Conservation (phyloP, 1,140 invertebrate species). For the Hestina assimilis region DNA sequence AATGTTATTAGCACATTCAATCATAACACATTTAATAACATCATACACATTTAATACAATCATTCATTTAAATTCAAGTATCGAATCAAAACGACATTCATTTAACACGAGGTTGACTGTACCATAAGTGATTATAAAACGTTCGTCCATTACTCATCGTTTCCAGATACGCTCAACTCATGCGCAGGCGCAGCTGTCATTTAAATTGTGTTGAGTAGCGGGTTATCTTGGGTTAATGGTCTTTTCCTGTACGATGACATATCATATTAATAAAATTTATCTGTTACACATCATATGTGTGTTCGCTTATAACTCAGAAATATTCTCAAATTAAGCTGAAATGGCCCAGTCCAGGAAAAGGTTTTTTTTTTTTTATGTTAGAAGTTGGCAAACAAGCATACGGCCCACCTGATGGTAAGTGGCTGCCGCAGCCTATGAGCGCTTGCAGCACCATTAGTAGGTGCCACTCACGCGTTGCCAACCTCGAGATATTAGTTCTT, state of each 20-base stretch:
- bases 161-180: constrained; percentile 2
- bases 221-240: constrained; percentile 25
- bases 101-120: not conserved
- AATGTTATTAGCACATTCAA: no score
- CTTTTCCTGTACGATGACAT: constrained; percentile 21
- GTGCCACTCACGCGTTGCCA: no score
- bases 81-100: not conserved
- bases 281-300: not conserved
- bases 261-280: not conserved
- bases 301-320: not conserved
- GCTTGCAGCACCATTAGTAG: no score
- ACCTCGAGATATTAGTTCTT: no score
- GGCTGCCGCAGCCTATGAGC: no score
- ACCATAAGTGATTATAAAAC: not conserved
- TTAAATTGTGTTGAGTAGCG: constrained; percentile 11
- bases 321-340: not conserved
- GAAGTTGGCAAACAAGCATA: no score
- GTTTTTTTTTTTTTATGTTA: no score
- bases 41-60: no score
- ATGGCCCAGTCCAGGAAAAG: no score
- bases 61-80: not conserved
- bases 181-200: constrained; percentile 13
- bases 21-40: no score
- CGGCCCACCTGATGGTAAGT: no score
- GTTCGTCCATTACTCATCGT: constrained; percentile 5